These are phyloP conservation scores for Brevimyrus niger DNA, from an alignment of 2,113 vertebrate genomes.

Conservation along the genomic window DNA sequence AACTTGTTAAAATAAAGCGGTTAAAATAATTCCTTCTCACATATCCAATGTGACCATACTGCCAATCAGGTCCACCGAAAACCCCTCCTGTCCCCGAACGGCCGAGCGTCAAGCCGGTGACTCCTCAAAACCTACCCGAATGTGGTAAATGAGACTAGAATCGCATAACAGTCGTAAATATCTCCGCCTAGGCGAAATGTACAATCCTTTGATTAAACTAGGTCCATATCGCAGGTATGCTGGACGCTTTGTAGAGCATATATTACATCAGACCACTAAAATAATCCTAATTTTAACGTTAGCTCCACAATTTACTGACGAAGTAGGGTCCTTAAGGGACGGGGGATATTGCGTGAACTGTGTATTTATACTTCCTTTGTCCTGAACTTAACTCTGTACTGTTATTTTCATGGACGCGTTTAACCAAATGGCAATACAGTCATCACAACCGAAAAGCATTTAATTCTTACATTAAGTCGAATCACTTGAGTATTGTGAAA, in stretches of 20 bases:
- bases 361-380: not conserved
- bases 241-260: not conserved
- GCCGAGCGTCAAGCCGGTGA: not conserved
- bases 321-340: not conserved
- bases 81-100: not conserved
- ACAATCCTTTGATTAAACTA: not conserved
- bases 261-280: not conserved
- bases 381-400: not conserved
- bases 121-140: not conserved
- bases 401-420: not conserved
- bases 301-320: not conserved
- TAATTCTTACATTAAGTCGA: not conserved
- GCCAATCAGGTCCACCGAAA: not conserved
- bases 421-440: not conserved
- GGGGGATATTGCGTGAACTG: not conserved
- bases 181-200: not conserved
- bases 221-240: not conserved
- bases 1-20: not conserved
- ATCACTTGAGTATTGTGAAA: not conserved
- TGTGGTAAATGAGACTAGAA: not conserved
- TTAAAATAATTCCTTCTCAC: not conserved
- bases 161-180: not conserved
- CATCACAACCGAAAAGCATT: not conserved
- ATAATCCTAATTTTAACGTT: not conserved
- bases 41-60: slow-evolving; percentile 46